Evolutionary conservation across 1,140 invertebrate genomes (phyloP).

Genomic region (Trachymyrmex cornetzi): DNA sequence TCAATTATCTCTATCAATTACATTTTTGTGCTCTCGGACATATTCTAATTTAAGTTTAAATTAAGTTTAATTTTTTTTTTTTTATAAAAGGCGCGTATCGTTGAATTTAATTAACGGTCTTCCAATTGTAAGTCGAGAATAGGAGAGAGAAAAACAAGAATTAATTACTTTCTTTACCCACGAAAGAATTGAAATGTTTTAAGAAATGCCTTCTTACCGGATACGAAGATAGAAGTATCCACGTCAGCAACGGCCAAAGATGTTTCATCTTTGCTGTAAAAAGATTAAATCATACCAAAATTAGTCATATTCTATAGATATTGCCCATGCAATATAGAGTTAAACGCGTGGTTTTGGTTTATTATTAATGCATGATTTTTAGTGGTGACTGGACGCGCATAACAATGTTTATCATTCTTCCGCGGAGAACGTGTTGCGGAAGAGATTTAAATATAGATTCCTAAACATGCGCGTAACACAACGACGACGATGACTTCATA

Average conservation of each 20-base stretch:
- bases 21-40: background rate
- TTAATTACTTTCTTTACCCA: background rate
- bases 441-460: slow-evolving; percentile 55
- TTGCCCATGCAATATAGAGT: background rate
- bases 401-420: slow-evolving; percentile 28
- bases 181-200: background rate
- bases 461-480: slow-evolving; percentile 28
- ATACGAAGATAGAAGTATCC: slow-evolving; percentile 89
- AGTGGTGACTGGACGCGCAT: slow-evolving; percentile 14
- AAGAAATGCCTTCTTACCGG: slow-evolving; percentile 84
- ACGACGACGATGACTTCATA: slow-evolving; percentile 45
- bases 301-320: slow-evolving; percentile 23
- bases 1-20: background rate
- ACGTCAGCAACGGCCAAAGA: slow-evolving; percentile 91
- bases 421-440: background rate
- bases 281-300: slow-evolving; percentile 74
- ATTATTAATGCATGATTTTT: slow-evolving; percentile 42
- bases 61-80: background rate
- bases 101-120: background rate
- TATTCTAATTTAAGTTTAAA: background rate
- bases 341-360: background rate
- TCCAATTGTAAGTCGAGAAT: background rate
- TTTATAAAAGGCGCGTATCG: background rate
- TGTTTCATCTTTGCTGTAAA: slow-evolving; percentile 91
- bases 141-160: background rate